Base-by-base conservation (phyloP, 2,888 invertebrate species). In the Limenitis camilla region DNA sequence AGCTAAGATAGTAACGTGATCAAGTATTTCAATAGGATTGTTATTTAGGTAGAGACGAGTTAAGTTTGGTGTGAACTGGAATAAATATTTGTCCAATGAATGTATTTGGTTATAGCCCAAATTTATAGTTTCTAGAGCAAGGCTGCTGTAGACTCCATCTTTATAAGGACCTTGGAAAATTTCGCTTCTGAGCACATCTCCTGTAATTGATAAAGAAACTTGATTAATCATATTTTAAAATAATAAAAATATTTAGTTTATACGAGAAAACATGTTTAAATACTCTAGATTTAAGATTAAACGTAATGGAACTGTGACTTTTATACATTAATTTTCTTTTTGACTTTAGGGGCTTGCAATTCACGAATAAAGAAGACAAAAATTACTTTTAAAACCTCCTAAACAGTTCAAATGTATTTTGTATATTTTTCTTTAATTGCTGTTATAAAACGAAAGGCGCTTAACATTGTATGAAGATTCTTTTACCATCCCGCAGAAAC, bases 101-200 rank as follows among this genome's bases (percentile, higher is more conserved):
- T 90, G 89, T 48, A 93, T 90, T 64, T 87, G 71, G 70, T 93
- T 93, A 71, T 90, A 88, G 11, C 91, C 90, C 36, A 93, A 76
- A 69, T 91, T 90, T 30, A 93, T 71, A 8, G 90, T 88, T 65
- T 89, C 87, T 52, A 93, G 62, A 0, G 84, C 85, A 38, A 92
- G 90, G 44, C 89, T 89, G 56, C 88, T 87, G 72, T 90, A 92
- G 19, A 77, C 76, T 4, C 81, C 81, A 49, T 85, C 76, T 55
- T 86, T 87, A 69, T 91, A 92, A 0, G 90, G 90, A 0, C 92
- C 93, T 66, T 90, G 90, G 73, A 93, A 93, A 52, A 92, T 89
- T 62, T 92, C 91, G 19, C 90, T 85, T 43, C 88, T 81, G 36
- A 93, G 68, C 38, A 89, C 88, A 50, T 91, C 91, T n/a, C 89